A percentile compares a stretch with the other conserved stretches of the same genome.
phyloP scores from a whole-genome alignment of 2,797 vertebrate species.

The Microhierax caerulescens region DNA sequence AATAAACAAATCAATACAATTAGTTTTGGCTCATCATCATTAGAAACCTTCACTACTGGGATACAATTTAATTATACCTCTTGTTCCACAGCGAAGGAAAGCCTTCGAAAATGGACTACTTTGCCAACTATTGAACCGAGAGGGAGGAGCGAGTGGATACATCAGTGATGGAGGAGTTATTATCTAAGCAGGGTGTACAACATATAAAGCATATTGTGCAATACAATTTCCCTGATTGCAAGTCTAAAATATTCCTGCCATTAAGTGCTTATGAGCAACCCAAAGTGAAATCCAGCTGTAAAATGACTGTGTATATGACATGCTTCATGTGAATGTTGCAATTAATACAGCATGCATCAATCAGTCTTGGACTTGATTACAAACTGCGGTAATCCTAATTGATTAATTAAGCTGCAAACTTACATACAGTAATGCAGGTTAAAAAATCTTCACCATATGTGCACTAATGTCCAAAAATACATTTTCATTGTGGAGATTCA shows the following conservation, averaged over 20 bases:
- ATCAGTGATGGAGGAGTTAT: slow-evolving; percentile 56
- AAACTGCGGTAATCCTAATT: slow-evolving; percentile 55
- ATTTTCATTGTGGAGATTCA: slow-evolving; percentile 21
- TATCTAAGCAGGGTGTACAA: slow-evolving; percentile 62
- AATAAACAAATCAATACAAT: slow-evolving; percentile 85
- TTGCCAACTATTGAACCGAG: slow-evolving; percentile 52
- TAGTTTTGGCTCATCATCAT: slow-evolving; percentile 81
- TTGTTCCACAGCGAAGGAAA: slow-evolving; percentile 64
- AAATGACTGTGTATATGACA: slow-evolving; percentile 41
- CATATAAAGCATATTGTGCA: slow-evolving; percentile 69
- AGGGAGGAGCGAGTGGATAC: slow-evolving; percentile 50
- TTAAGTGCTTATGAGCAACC: slow-evolving; percentile 58
- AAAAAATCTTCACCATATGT: slow-evolving; percentile 39
- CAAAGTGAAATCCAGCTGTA: slow-evolving; percentile 62
- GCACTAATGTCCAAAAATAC: slow-evolving; percentile 10
- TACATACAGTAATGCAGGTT: slow-evolving; percentile 28
- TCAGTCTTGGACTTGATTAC: slow-evolving; percentile 59
- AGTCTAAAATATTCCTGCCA: slow-evolving; percentile 64
- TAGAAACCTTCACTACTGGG: slow-evolving; percentile 75
- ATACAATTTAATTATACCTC: slow-evolving; percentile 77
- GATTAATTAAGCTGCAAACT: slow-evolving; percentile 59
- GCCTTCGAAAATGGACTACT: slow-evolving; percentile 53
- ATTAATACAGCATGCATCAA: slow-evolving; percentile 59
- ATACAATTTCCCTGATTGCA: slow-evolving; percentile 65
- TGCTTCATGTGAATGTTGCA: slow-evolving; percentile 44